Conservation (phyloP, 2,797 vertebrate genomes). For the Tangara arthus region DNA sequence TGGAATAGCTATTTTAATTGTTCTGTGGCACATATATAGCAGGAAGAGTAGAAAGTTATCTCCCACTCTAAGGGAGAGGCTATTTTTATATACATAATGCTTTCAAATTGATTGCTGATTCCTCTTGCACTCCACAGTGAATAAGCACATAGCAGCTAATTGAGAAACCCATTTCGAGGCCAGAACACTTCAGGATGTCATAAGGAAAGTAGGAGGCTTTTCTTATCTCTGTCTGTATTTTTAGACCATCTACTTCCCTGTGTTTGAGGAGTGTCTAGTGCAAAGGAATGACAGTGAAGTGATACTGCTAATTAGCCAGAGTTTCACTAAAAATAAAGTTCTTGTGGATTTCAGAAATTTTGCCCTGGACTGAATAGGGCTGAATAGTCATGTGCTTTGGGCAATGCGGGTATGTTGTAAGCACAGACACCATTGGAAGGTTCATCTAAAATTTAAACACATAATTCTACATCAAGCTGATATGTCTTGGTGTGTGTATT, state of each 20-base stretch:
- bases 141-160: slow-evolving; percentile 5
- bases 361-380: not conserved
- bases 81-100: slow-evolving; percentile 42
- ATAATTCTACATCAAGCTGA: not conserved
- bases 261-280: not conserved
- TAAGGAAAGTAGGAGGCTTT: slow-evolving; percentile 17
- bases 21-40: not conserved
- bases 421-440: not conserved
- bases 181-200: slow-evolving; percentile 25
- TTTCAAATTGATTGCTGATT: slow-evolving; percentile 49
- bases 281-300: not conserved
- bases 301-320: not conserved
- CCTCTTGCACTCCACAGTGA: not conserved
- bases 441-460: not conserved
- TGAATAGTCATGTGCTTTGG: not conserved
- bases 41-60: slow-evolving; percentile 3
- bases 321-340: not conserved
- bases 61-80: not conserved
- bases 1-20: slow-evolving; percentile 25
- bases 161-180: slow-evolving; percentile 26
- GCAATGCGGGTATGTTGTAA: not conserved
- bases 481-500: not conserved
- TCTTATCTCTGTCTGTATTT: slow-evolving; percentile 37
- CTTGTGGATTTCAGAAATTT: not conserved
- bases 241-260: slow-evolving; percentile 15